Conservation (phyloP, 2,888 invertebrate genomes). For the Heterodera filipjevi region DNA sequence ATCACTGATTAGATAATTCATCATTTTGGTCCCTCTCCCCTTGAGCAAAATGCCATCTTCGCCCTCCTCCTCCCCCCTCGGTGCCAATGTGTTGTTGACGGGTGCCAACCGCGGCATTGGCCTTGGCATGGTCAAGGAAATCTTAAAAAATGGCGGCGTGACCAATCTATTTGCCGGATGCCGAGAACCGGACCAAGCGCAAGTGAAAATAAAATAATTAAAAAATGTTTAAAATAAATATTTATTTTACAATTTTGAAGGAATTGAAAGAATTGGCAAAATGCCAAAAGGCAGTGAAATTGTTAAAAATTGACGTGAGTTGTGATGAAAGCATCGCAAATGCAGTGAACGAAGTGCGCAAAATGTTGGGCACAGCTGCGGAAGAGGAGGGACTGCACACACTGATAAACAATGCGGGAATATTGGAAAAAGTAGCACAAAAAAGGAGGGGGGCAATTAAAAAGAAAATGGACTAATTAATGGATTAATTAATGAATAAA, state of each 20-base stretch:
- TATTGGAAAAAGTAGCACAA: constrained; percentile 3
- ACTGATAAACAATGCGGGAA: constrained; percentile 23
- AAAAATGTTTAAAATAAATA: background rate
- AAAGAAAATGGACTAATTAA: background rate
- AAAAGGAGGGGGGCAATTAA: no score
- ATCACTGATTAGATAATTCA: no score
- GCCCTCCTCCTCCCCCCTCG: background rate
- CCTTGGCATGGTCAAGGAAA: constrained; percentile 79
- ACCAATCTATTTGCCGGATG: constrained; percentile 81
- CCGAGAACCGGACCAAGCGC: constrained; percentile 73
- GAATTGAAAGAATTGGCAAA: background rate
- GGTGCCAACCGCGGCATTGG: constrained; percentile 89
- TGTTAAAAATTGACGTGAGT: constrained; percentile 14
- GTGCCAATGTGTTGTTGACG: constrained; percentile 76
- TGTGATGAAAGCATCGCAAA: background rate
- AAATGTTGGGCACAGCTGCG: constrained; percentile 1
- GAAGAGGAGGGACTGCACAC: constrained; percentile 7
- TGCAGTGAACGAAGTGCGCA: constrained; percentile 2
- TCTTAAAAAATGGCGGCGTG: constrained; percentile 69
- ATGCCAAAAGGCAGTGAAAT: background rate
- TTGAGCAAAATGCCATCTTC: background rate
- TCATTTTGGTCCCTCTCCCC: background rate
- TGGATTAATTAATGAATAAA: background rate
- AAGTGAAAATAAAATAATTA: constrained; percentile 32
- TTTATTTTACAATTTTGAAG: background rate